Evolutionary conservation across 1,140 invertebrate species (phyloP).

Genomic region (Drosophila mauritiana): DNA sequence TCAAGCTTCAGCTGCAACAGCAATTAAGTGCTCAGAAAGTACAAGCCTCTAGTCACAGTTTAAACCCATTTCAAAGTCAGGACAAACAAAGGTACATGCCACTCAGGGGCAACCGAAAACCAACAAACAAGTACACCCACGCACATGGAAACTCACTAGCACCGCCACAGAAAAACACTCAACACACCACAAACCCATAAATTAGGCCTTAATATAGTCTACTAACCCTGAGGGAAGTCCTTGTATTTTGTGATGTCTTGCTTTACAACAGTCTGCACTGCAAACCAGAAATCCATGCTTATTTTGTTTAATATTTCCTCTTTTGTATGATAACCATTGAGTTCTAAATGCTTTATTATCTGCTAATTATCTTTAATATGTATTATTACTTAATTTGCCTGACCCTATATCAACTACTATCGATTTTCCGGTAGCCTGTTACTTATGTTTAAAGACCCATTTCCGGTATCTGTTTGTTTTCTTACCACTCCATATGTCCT

Average conservation of each 20-base stretch:
- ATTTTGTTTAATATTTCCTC: neutral
- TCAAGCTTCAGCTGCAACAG: constrained; percentile 72
- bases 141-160: constrained; percentile 18
- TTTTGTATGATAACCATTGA: too few relatives aligned
- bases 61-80: constrained; percentile 76
- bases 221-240: constrained; percentile 12
- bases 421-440: neutral
- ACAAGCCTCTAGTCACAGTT: constrained; percentile 81
- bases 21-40: constrained; percentile 71
- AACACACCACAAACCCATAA: constrained; percentile 10
- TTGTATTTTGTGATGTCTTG: neutral
- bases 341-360: too few relatives aligned
- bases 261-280: neutral
- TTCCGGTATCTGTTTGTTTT: constrained; percentile 2
- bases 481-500: constrained; percentile 2
- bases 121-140: constrained; percentile 17
- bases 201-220: constrained; percentile 9
- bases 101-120: constrained; percentile 27
- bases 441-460: constrained; percentile 1
- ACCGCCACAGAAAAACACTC: constrained; percentile 13
- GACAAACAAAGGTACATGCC: constrained; percentile 79
- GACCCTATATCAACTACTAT: neutral
- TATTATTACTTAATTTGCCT: neutral
- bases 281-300: too few relatives aligned
- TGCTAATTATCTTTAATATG: too few relatives aligned